Percentiles rank a stretch among this genome's conserved stretches.
Conservation (phyloP, 1,140 invertebrate genomes). For the Spodoptera litura region DNA sequence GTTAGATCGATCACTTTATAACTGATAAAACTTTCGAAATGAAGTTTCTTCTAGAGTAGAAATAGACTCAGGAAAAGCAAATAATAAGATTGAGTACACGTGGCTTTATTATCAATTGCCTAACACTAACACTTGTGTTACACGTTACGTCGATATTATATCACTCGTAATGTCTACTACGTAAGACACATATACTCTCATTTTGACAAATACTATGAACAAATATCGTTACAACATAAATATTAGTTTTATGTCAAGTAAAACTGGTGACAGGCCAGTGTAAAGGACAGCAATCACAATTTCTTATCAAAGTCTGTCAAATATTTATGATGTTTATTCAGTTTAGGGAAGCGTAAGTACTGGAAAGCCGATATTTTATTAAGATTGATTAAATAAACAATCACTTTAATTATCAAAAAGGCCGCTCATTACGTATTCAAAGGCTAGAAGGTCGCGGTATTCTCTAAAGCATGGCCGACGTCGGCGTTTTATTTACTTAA, state of each 20-base stretch:
- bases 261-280: neutral
- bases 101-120: too few relatives aligned
- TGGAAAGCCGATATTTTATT: conserved; percentile 22
- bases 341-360: too few relatives aligned
- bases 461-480: conserved; percentile 41
- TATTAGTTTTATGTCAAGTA: conserved; percentile 3
- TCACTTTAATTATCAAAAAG: conserved; percentile 66
- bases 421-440: conserved; percentile 68
- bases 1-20: conserved; percentile 37
- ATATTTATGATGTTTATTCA: neutral
- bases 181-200: too few relatives aligned
- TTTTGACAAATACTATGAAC: neutral
- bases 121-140: too few relatives aligned
- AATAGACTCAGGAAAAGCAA: neutral
- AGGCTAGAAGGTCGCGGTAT: conserved; percentile 53
- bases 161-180: too few relatives aligned
- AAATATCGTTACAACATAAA: neutral
- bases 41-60: conserved; percentile 18
- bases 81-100: too few relatives aligned
- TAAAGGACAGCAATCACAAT: neutral
- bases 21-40: conserved; percentile 33
- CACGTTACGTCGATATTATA: too few relatives aligned
- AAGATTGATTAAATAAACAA: conserved; percentile 60
- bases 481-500: conserved; percentile 62
- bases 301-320: neutral